These are phyloP conservation scores for Antheraea pernyi DNA, from an alignment of 1,140 invertebrate genomes.

Conservation along the genomic window DNA sequence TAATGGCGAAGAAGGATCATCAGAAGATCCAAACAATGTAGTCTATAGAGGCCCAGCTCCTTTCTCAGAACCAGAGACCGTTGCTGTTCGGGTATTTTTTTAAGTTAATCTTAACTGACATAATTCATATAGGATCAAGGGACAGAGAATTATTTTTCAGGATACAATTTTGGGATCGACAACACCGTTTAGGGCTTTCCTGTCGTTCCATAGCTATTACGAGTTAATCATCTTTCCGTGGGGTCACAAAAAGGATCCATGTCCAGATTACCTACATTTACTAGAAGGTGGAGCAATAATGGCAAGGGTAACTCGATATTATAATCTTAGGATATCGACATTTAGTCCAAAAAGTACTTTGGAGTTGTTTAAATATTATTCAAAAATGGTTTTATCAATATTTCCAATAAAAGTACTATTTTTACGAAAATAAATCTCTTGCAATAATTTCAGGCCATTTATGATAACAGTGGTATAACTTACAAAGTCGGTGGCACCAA, in stretches of 20 bases:
- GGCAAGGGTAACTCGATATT: conserved; percentile 56
- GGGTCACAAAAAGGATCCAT: conserved; percentile 86
- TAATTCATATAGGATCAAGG: not conserved
- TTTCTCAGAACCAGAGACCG: conserved; percentile 96
- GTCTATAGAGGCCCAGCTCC: conserved; percentile 92
- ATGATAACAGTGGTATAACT: conserved; percentile 52
- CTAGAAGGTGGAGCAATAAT: conserved; percentile 60
- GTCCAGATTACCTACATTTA: conserved; percentile 86
- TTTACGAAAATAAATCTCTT: not conserved
- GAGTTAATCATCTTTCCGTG: conserved; percentile 93
- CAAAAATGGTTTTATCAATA: no score
- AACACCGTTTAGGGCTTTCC: conserved; percentile 84
- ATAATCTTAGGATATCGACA: no score
- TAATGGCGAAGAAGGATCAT: conserved; percentile 85
- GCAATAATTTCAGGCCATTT: conserved; percentile 54
- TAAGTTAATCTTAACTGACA: not conserved
- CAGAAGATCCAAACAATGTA: conserved; percentile 90
- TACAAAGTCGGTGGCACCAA: conserved; percentile 70
- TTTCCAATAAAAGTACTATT: no score
- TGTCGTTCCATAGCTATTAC: conserved; percentile 93
- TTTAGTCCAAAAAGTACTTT: no score
- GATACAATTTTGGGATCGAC: conserved; percentile 79
- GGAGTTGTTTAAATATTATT: no score
- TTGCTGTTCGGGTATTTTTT: conserved; percentile 79
- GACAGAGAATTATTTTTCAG: conserved; percentile 48